Conservation (phyloP, 2,113 vertebrate species). For the Megalops atlanticus region DNA sequence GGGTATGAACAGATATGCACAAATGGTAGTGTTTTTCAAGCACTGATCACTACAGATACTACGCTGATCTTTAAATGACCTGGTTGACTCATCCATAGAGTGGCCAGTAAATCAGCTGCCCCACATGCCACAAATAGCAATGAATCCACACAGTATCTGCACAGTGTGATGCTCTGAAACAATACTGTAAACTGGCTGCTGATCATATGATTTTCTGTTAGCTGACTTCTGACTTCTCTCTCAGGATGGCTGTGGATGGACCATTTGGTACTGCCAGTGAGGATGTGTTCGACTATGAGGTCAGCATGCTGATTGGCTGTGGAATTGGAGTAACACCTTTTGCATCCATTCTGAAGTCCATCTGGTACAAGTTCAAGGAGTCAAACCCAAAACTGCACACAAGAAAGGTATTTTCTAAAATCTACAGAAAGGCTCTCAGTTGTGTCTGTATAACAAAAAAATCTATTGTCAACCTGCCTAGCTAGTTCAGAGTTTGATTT, state of each 20-base stretch:
- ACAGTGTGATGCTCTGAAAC: background rate
- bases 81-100: no score
- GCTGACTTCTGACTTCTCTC: constrained; percentile 9
- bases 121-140: background rate
- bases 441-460: no score
- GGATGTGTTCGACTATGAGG: constrained; percentile 88
- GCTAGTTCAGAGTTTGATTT: no score
- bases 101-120: no score
- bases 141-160: background rate
- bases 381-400: constrained; percentile 79
- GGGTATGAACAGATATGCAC: no score
- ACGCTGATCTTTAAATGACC: background rate
- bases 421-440: background rate
- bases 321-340: constrained; percentile 91
- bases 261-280: constrained; percentile 91
- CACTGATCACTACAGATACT: background rate
- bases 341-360: constrained; percentile 89
- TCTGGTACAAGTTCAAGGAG: constrained; percentile 89
- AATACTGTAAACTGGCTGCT: background rate
- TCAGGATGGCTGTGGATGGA: constrained; percentile 85
- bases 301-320: constrained; percentile 86
- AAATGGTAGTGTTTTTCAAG: background rate
- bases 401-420: constrained; percentile 69
- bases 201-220: background rate
- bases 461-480: no score